phyloP scores from a whole-genome alignment of 2,888 invertebrate genomes.

The Troilus luridus region DNA sequence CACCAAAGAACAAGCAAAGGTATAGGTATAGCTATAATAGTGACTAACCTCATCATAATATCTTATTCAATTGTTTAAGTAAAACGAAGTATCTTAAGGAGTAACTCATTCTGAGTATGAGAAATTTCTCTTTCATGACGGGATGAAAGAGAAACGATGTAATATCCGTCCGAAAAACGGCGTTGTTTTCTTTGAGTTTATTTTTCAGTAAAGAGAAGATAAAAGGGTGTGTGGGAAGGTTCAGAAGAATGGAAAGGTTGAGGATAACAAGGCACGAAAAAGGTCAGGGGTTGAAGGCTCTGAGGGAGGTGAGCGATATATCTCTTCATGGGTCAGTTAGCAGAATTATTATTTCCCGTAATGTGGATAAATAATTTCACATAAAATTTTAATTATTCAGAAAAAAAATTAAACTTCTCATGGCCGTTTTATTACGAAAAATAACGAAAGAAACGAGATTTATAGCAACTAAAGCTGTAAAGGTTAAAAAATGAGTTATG shows the following conservation, averaged over 20 bases:
- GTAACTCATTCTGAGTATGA: neutral
- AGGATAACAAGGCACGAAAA: neutral
- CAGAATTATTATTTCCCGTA: neutral
- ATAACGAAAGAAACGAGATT: too few relatives aligned
- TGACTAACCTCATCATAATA: too few relatives aligned
- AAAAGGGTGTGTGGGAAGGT: constrained; percentile 9
- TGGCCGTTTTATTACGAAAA: too few relatives aligned
- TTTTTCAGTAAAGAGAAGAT: neutral
- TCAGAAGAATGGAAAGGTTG: constrained; percentile 1
- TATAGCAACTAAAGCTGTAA: too few relatives aligned
- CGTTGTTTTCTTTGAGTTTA: neutral
- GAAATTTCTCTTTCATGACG: neutral
- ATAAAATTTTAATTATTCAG: too few relatives aligned
- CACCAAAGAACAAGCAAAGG: too few relatives aligned
- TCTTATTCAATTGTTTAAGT: neutral
- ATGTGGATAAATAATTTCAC: neutral
- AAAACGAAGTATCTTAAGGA: neutral
- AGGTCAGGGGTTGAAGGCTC: neutral
- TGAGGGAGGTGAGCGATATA: neutral
- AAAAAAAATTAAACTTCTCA: too few relatives aligned
- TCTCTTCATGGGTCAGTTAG: neutral
- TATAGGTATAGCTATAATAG: too few relatives aligned
- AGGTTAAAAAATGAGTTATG: too few relatives aligned
- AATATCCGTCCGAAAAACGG: neutral
- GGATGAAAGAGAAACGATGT: neutral